Conservation (phyloP, 2,113 vertebrate genomes). For the Piprites chloris region DNA sequence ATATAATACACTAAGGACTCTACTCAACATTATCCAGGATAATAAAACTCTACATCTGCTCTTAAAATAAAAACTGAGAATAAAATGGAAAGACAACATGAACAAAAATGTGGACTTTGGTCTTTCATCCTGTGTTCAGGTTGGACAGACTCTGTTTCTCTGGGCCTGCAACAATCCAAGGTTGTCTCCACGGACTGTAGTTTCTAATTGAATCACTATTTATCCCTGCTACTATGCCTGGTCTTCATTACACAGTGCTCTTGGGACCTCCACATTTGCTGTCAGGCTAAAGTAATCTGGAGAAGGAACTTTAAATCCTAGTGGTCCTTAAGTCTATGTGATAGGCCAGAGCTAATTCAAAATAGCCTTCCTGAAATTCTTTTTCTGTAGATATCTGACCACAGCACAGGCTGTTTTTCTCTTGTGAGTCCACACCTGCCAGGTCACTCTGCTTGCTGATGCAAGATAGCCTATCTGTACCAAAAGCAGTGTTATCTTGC, state of each 20-base stretch:
- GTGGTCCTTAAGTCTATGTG: background rate
- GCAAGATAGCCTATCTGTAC: background rate
- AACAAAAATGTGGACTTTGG: background rate
- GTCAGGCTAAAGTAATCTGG: background rate
- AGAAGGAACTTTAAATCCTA: background rate
- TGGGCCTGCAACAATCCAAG: background rate
- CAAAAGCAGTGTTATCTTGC: background rate
- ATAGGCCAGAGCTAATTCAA: background rate
- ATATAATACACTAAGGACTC: background rate
- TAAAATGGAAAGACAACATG: background rate
- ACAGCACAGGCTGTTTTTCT: background rate
- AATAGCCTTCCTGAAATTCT: background rate
- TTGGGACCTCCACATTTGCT: background rate
- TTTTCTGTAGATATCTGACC: background rate
- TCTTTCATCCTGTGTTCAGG: background rate
- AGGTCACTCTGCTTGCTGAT: background rate
- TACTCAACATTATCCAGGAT: background rate
- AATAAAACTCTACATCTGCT: background rate
- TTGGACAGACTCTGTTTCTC: background rate
- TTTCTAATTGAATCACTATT: background rate
- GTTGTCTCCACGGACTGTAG: rapidly evolving
- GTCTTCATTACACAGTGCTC: background rate
- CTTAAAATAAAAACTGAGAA: background rate
- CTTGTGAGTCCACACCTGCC: background rate
- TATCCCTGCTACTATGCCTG: background rate